Base-by-base conservation (phyloP, 1,140 invertebrate species). In the Papilio machaon region DNA sequence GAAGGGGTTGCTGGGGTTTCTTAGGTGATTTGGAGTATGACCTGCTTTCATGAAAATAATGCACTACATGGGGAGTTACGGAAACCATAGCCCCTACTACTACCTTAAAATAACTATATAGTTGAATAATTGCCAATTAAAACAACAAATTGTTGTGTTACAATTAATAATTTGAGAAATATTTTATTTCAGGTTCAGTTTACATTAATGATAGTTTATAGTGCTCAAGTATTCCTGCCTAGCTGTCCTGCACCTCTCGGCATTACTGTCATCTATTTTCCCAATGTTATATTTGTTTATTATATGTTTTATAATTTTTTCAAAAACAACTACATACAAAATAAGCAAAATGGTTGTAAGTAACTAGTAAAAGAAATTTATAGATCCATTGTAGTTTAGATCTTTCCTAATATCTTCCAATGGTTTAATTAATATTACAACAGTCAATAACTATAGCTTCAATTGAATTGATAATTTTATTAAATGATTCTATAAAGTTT, bases 221-320 rank as follows among this genome's bases (percentile, higher is more conserved):
- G 95, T 17, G 79, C 91, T 0, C 95, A 95, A 89, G 94, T 95
- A 11, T 89, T 96, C 70, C 82, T 95, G 75, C 95, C 96, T 6
- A 94, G 94, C 30, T 96, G 96, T 84, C 90, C 94, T 1, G 95
- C 95, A 10, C 95, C 95, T 3, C 94, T 89, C 82, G 95, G 95
- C 58, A 86, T 95, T 8, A 88, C 93, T 6, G 91, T 94, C 10
- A 84, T 96, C 11, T 95, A 96, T 91, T 93, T 97, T 82, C 92
- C 95, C 23, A 96, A 97, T 88, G 94, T 97, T 2, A 58, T 95
- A 60, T 88, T 96, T 73, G 95, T 97, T 78, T 97, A 97, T 84
- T 96, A 96, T 87, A 95, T 97, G 91, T 97, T 97, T 87, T 96
- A 96, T 82, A 95, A 97, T 77, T 97, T 97, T 91, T 97, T 87